Evolutionary conservation across 2,113 vertebrate genomes (phyloP), one percentile per base, ranked within the genome.

Genomic region (Zapornia atra): DNA sequence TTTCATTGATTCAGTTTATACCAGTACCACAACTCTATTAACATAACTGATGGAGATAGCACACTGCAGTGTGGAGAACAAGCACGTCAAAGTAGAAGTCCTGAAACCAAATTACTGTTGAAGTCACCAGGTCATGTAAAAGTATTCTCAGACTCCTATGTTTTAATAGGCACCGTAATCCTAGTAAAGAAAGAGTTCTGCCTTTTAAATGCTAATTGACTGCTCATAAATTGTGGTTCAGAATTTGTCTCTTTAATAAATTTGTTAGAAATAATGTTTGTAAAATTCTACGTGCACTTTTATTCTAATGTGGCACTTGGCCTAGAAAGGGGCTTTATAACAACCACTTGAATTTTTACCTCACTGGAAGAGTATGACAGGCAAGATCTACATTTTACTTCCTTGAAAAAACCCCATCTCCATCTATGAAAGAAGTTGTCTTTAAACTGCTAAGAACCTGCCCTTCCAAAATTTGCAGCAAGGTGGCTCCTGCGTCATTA

Each of bases 401-500:
- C 29, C 33, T 38, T 20, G 38, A 28, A 69, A 56, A 82, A 31
- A 5, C 11, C 40, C 40, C 22, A 21, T 10, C 13, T 68, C 24
- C 82, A 56, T 12, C 51, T 46, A 17, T 4, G 46, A 19, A 51
- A 38, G 17, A 20, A 40, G 5, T 3, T 11, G n/a, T 13, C n/a
- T 46, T 75, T 36, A 38, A 81, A 56, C 6, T 51, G 70, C 12
- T 24, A 29, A 71, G 76, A 60, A 91, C 76, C 53, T 82, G 92
- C 29, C 82, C 88, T 97, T 95, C 94, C 96, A 36, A n/a, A 57
- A 33, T 76, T 31, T 44, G 40, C 95, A 96, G 95, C 94, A 90
- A 94, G 92, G 16, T 88, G 96, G 94, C 96, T 94, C 69, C 76
- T 78, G 71, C 1, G 1, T 36, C 71, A 48, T 40, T 64, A 34